Conservation (phyloP, 92 coral and sea anemone genomes). For the Zoanthus sansibaricus region DNA sequence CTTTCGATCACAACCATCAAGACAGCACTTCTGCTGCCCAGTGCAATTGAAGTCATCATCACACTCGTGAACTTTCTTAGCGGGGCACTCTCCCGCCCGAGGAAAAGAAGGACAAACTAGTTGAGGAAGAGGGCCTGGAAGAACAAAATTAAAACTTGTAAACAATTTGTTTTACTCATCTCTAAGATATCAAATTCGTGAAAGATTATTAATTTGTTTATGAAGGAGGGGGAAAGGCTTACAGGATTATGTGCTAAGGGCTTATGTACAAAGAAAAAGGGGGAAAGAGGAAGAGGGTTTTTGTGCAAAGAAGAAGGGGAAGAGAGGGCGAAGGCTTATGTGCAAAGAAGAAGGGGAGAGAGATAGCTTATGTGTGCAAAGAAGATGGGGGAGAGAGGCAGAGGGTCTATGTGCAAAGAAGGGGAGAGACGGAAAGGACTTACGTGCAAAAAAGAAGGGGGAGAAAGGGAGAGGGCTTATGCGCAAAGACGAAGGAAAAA, state of each 20-base stretch:
- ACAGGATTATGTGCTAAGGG: too few relatives aligned
- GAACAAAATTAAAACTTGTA: not conserved
- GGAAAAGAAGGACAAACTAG: not conserved
- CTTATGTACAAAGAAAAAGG: too few relatives aligned
- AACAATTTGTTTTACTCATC: too few relatives aligned
- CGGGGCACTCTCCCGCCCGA: constrained; percentile 14
- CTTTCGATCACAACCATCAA: constrained; percentile 32
- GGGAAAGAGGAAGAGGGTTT: too few relatives aligned
- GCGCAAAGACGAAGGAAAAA: too few relatives aligned
- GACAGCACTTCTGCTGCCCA: constrained; percentile 5
- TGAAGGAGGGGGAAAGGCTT: too few relatives aligned
- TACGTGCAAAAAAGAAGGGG: not conserved
- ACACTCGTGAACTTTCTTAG: constrained; percentile 6
- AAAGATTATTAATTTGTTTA: too few relatives aligned
- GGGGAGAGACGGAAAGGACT: not conserved
- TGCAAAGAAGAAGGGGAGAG: not conserved
- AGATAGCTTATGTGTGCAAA: too few relatives aligned
- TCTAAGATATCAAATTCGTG: too few relatives aligned
- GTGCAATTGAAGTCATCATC: constrained; percentile 5
- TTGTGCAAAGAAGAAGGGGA: not conserved
- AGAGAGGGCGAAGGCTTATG: not conserved
- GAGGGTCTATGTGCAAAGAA: too few relatives aligned
- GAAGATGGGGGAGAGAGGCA: not conserved
- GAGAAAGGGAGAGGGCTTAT: not conserved
- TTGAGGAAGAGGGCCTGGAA: constrained; percentile 19